A percentile compares a stretch with the other conserved stretches of the same genome.
Conservation (phyloP, 2,113 vertebrate species). For the Dicrurus megarhynchus region DNA sequence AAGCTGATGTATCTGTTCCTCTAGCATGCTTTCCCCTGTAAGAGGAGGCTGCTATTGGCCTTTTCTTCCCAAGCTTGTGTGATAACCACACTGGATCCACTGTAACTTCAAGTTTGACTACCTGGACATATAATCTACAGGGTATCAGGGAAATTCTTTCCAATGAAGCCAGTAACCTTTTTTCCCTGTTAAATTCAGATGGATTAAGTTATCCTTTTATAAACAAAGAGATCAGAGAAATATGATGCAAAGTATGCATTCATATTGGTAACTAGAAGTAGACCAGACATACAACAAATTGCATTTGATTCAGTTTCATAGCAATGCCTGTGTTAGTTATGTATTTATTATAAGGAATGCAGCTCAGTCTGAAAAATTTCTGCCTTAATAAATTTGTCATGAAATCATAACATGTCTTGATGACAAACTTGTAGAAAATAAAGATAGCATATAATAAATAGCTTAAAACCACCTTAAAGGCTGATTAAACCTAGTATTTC, state of each 20-base stretch:
- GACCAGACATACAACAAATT: not conserved
- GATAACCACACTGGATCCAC: not conserved
- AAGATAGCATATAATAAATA: not conserved
- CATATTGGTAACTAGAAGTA: not conserved
- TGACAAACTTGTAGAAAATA: not conserved
- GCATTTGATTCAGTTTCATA: not conserved
- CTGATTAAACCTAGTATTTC: not conserved
- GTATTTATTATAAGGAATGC: not conserved
- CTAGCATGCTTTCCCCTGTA: not conserved
- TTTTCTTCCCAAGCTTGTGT: not conserved
- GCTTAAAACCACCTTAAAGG: not conserved
- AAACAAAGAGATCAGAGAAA: not conserved
- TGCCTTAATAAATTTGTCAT: not conserved
- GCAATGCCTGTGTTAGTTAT: not conserved
- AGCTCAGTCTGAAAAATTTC: not conserved
- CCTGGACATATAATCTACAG: not conserved
- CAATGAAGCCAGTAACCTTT: not conserved
- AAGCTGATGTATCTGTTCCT: not conserved
- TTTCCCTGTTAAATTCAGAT: not conserved
- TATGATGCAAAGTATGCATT: not conserved
- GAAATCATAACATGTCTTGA: not conserved
- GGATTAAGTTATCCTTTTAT: not conserved
- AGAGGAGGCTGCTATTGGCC: not conserved
- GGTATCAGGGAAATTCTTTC: not conserved
- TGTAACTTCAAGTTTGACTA: not conserved